Evolutionary conservation across 2,113 vertebrate genomes (phyloP), one percentile per base, ranked within the genome.

Genomic region (Fulmarus glacialis): DNA sequence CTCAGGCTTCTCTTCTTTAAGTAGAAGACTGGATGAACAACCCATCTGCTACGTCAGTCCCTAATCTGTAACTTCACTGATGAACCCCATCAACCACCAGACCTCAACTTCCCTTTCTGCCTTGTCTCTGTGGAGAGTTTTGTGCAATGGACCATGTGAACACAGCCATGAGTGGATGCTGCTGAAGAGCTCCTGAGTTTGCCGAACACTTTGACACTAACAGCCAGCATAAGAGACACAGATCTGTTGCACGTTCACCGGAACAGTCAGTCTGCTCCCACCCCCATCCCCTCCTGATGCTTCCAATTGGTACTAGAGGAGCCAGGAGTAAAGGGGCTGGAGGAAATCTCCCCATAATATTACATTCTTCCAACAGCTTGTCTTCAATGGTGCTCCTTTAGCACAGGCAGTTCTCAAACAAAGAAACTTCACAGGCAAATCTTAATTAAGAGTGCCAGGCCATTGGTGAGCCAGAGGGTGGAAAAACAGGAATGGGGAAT

Each of bases 171-270:
- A 81, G 21, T 7, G 24, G 30, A 78, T 48, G 34, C 27, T 78
- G 64, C 59, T 34, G 34, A 9, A 29, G 48, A 56, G 20, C 23
- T 80, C 66, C 34, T 45, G 42, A 59, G 47, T 59, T 55, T 42
- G 29, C 32, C 47, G 63, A 72, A 53, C 1, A 4, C 18, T 84
- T 84, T 19, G 43, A 88, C 47, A 9, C 27, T 32, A 53, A 29
- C 14, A 71, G 27, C 0, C 1, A 52, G 21, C 26, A 3, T 34
- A 47, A 71, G 32, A 85, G 13, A 20, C 19, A 40, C 1, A 6
- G 21, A 73, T 43, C 36, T 62, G 19, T 9, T 48, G 30, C 19
- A 68, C 47, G 9, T 47, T 56, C 40, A 48, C 36, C 70, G 48
- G 30, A 63, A 38, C 11, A 34, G 27, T 27, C 52, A 47, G 16